Conservation (phyloP, 2,113 vertebrate genomes). For the Melanerpes formicivorus region DNA sequence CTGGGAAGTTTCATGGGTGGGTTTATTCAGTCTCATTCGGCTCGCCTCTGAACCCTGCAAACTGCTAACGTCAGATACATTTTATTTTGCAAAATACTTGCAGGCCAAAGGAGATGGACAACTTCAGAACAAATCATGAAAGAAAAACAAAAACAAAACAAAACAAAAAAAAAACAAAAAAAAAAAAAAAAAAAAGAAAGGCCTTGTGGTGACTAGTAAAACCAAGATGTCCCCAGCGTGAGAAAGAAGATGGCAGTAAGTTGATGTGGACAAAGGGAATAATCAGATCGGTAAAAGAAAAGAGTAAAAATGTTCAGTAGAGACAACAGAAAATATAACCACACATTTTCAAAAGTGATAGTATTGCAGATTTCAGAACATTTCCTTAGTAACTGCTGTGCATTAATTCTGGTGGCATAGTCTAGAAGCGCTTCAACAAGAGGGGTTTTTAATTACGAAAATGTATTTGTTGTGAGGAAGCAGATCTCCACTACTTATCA, state of each 20-base stretch:
- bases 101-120: background rate
- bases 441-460: background rate
- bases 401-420: background rate
- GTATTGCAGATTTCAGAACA: background rate
- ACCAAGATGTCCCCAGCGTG: background rate
- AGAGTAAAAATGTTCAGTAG: background rate
- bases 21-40: rapidly evolving
- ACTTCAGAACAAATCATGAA: background rate
- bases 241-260: background rate
- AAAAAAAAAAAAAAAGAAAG: background rate
- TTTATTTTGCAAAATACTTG: background rate
- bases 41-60: background rate
- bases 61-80: background rate
- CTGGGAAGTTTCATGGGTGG: background rate
- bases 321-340: background rate
- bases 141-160: background rate
- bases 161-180: background rate
- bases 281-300: background rate
- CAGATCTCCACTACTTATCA: background rate
- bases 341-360: background rate
- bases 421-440: background rate
- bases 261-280: background rate
- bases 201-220: background rate
- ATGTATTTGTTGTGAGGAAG: background rate
- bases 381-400: background rate